A percentile compares a stretch with the other conserved stretches of the same genome.
These are phyloP conservation scores for Dicyrtomina minuta DNA, from an alignment of 2,888 invertebrate species.

Conservation along the genomic window DNA sequence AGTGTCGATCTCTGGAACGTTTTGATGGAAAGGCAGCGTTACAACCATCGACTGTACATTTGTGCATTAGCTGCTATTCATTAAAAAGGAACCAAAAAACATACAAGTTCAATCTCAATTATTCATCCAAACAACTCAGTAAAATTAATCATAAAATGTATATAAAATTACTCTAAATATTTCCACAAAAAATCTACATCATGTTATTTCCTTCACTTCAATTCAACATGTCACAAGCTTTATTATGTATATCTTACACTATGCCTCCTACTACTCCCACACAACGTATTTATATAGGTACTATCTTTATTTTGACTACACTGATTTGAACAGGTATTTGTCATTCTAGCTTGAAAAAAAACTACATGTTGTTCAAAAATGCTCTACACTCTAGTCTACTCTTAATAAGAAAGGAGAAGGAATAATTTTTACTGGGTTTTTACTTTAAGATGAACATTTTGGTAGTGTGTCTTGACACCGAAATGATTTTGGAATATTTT, in stretches of 20 bases:
- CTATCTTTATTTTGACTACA: not conserved
- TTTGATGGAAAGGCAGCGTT: conserved; percentile 93
- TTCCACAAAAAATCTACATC: no score
- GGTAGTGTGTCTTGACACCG: conserved; percentile 90
- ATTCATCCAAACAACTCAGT: no score
- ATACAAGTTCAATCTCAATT: conserved; percentile 8
- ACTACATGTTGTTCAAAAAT: no score
- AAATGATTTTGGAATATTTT: conserved; percentile 92
- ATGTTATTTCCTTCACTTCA: no score
- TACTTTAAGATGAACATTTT: conserved; percentile 85
- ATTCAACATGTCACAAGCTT: no score
- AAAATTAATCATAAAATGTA: no score
- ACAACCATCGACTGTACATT: conserved; percentile 91
- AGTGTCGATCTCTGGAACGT: conserved; percentile 86
- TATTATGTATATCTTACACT: not conserved
- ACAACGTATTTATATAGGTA: not conserved
- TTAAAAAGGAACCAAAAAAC: conserved; percentile 8
- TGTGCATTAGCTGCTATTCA: conserved; percentile 72
- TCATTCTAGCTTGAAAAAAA: no score
- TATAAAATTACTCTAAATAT: no score
- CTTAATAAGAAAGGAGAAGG: no score
- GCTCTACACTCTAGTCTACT: no score
- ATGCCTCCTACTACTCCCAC: not conserved
- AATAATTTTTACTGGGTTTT: conserved; percentile 33
- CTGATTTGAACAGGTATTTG: no score